A percentile compares a stretch with the other conserved stretches of the same genome.
phyloP scores from a whole-genome alignment of 2,888 invertebrate genomes.

The Lochmaea crataegi region DNA sequence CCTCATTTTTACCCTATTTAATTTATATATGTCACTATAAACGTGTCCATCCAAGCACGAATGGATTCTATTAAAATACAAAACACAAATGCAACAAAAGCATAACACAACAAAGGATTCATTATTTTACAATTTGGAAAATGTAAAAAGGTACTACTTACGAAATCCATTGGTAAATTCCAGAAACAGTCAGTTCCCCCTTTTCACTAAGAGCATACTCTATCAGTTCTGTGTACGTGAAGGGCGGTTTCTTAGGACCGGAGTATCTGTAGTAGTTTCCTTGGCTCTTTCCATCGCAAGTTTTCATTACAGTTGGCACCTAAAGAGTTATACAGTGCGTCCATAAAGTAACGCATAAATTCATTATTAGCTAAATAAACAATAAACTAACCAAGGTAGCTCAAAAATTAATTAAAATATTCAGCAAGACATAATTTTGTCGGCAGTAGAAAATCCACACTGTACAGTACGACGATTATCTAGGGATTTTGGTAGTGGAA shows the following conservation, averaged over 20 bases:
- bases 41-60: slow-evolving; percentile 38
- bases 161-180: slow-evolving; percentile 95
- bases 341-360: too few relatives aligned
- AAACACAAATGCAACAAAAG: slow-evolving; percentile 4
- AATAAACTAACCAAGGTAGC: too few relatives aligned
- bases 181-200: slow-evolving; percentile 89
- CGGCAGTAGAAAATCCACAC: too few relatives aligned
- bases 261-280: slow-evolving; percentile 56
- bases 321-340: slow-evolving; percentile 12
- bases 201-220: slow-evolving; percentile 88
- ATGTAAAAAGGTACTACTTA: slow-evolving; percentile 73
- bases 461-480: too few relatives aligned
- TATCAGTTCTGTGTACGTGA: slow-evolving; percentile 91
- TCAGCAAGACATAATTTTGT: too few relatives aligned
- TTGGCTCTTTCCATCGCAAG: slow-evolving; percentile 35
- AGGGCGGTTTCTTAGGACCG: slow-evolving; percentile 84
- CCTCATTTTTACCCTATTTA: slow-evolving; percentile 42
- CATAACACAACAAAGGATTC: neutral
- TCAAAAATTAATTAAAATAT: too few relatives aligned
- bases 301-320: slow-evolving; percentile 28
- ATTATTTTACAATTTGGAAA: neutral
- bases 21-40: slow-evolving; percentile 48
- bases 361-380: too few relatives aligned
- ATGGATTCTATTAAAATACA: slow-evolving; percentile 9
- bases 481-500: too few relatives aligned